Evolutionary conservation across 2,888 invertebrate species (phyloP).

Genomic region (Furcula furcula): DNA sequence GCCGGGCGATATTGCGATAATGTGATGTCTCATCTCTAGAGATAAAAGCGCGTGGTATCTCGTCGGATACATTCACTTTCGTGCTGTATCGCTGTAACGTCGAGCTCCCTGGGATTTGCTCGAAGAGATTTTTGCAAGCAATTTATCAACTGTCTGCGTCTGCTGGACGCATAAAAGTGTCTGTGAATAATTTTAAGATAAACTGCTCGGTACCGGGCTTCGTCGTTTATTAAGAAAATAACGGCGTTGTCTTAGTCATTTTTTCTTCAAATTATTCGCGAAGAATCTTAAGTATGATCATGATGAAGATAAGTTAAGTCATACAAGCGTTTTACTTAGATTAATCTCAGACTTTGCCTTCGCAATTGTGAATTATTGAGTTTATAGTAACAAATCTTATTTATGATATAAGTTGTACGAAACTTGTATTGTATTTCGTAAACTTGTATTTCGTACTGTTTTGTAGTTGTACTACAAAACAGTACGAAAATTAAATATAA

Average conservation of each 20-base stretch:
- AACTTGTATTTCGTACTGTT: too few relatives aligned
- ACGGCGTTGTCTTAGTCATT: neutral
- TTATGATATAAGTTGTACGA: too few relatives aligned
- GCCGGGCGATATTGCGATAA: constrained; percentile 75
- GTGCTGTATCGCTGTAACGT: constrained; percentile 37
- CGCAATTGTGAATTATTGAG: too few relatives aligned
- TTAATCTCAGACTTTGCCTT: too few relatives aligned
- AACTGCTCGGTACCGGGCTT: neutral
- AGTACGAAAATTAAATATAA: too few relatives aligned
- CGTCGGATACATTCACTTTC: constrained; percentile 62
- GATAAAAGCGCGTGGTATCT: constrained; percentile 68
- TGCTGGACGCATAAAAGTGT: neutral
- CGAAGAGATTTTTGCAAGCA: constrained; percentile 22
- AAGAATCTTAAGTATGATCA: too few relatives aligned
- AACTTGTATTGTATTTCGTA: too few relatives aligned
- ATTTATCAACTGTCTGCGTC: constrained; percentile 17
- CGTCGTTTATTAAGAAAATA: neutral
- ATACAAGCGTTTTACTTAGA: too few relatives aligned
- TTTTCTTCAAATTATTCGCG: too few relatives aligned
- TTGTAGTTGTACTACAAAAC: too few relatives aligned
- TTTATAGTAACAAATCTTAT: too few relatives aligned
- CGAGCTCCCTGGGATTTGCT: constrained; percentile 17
- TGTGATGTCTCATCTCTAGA: constrained; percentile 68
- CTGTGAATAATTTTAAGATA: neutral
- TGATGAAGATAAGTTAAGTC: too few relatives aligned